Conservation (phyloP, 2,113 vertebrate genomes). For the Pomatorhinus ruficollis region DNA sequence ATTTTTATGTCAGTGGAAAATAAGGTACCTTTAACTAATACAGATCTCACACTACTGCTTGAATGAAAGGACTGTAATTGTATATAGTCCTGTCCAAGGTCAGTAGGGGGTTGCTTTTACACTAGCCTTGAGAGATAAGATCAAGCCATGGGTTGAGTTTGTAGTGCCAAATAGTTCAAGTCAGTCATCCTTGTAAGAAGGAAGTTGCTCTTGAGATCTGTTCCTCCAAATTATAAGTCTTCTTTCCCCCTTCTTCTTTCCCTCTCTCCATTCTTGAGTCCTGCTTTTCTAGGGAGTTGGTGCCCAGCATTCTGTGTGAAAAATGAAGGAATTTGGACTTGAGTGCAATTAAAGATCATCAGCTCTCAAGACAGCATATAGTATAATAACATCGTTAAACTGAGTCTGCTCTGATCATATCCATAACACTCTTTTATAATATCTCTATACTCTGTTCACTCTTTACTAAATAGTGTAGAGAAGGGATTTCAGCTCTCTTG, state of each 20-base stretch:
- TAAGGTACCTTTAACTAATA: neutral
- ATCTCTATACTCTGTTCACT: neutral
- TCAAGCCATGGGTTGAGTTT: fast-evolving
- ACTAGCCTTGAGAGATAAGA: neutral
- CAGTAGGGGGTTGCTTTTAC: neutral
- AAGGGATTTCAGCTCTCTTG: neutral
- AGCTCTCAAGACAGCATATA: neutral
- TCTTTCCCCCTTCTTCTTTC: neutral
- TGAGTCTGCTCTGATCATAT: neutral
- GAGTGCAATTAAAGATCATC: neutral
- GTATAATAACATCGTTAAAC: fast-evolving
- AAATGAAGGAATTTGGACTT: neutral
- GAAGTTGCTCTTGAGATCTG: no score
- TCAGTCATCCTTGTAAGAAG: no score
- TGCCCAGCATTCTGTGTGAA: neutral
- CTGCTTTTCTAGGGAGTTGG: neutral
- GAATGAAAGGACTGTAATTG: neutral
- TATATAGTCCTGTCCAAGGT: neutral
- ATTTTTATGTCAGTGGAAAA: neutral
- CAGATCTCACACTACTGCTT: neutral
- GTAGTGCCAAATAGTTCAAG: neutral
- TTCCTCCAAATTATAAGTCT: no score
- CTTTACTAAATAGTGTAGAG: neutral
- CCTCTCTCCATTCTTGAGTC: neutral
- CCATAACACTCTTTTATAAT: neutral